phyloP scores from a whole-genome alignment of 2,888 invertebrate species.

The Thera britannica region DNA sequence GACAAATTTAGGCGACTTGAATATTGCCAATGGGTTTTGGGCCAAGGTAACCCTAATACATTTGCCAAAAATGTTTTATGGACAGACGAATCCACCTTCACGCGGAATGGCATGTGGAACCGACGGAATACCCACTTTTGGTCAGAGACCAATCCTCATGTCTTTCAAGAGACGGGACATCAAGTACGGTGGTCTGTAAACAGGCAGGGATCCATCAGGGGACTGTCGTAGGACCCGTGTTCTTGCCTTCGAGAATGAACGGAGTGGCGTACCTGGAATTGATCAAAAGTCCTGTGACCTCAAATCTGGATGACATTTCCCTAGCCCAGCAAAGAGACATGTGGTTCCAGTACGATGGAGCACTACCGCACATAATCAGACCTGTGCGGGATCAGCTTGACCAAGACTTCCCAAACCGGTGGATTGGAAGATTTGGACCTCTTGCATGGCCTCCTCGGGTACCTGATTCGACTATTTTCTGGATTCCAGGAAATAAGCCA shows the following conservation, averaged over 20 bases:
- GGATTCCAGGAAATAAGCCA: too few species aligned
- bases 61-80: too few species aligned
- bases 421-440: conserved; percentile 17
- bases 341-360: conserved; percentile 13
- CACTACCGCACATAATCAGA: conserved; percentile 7
- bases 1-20: too few species aligned
- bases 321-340: conserved; percentile 11
- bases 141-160: too few species aligned
- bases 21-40: too few species aligned
- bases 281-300: conserved; percentile 3
- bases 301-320: conserved; percentile 11
- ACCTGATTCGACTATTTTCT: conserved; percentile 2
- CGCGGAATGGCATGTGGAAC: too few species aligned
- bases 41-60: too few species aligned
- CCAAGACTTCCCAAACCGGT: conserved; percentile 5
- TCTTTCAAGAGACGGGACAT: too few species aligned
- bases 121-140: too few species aligned
- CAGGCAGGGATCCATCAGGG: too few species aligned
- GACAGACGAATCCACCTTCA: too few species aligned
- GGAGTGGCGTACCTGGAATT: background rate
- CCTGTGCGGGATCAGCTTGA: conserved; percentile 6
- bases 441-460: conserved; percentile 3
- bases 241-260: background rate
- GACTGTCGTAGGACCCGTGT: background rate
- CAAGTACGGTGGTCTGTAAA: too few species aligned